These are phyloP conservation scores for Ictalurus furcatus DNA, from an alignment of 2,113 vertebrate genomes.

Conservation along the genomic window DNA sequence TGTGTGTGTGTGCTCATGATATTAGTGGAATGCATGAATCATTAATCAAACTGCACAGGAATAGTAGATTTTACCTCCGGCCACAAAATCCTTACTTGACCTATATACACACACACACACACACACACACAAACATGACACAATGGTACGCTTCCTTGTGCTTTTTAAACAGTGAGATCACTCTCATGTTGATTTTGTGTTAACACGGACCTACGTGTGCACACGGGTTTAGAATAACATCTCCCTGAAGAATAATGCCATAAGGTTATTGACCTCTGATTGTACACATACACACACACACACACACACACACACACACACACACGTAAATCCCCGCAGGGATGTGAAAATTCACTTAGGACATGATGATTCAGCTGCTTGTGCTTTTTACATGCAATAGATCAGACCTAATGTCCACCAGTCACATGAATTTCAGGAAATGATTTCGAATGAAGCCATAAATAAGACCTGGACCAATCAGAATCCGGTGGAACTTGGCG, in stretches of 20 bases:
- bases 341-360: not conserved
- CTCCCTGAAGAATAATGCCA: not conserved
- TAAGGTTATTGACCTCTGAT: not conserved
- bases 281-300: not conserved
- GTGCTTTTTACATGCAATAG: too few relatives aligned
- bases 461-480: too few relatives aligned
- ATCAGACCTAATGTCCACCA: too few relatives aligned
- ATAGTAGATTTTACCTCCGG: not conserved
- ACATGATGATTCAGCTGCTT: not conserved
- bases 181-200: not conserved
- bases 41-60: not conserved
- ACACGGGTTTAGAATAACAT: not conserved
- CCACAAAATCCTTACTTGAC: not conserved
- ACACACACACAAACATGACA: not conserved
- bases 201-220: not conserved
- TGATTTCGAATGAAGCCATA: too few relatives aligned
- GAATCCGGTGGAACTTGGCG: too few relatives aligned
- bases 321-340: not conserved
- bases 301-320: not conserved
- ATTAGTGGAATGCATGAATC: not conserved
- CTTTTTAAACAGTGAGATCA: conserved; percentile 6
- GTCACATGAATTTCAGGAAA: too few relatives aligned
- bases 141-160: not conserved
- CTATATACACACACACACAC: not conserved
- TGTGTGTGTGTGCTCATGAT: not conserved